Evolutionary conservation across 2,797 vertebrate genomes (phyloP).

Genomic region (Hypotaenidia okinawae): DNA sequence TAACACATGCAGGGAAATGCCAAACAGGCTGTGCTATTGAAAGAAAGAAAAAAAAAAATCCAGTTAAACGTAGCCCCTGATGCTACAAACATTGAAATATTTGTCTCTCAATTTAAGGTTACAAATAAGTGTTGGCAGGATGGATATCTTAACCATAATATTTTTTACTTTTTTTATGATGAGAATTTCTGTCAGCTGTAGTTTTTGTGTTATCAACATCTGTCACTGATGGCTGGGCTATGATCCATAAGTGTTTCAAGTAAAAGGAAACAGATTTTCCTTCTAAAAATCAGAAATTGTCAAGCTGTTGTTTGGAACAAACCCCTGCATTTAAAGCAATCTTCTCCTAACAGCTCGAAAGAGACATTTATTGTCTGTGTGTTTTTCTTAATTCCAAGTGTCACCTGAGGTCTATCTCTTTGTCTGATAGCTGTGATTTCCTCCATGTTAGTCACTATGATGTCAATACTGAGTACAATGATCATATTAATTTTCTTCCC

Average conservation of each 20-base stretch:
- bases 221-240: conserved; percentile 1
- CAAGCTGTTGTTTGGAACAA: conserved; percentile 1
- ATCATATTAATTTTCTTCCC: neutral
- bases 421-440: neutral
- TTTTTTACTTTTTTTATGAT: neutral
- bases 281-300: conserved; percentile 27
- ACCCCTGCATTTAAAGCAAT: neutral
- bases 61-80: neutral
- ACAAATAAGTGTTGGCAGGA: neutral
- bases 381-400: conserved; percentile 1
- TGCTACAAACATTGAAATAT: neutral
- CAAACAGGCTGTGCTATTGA: neutral
- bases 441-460: neutral
- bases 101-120: neutral
- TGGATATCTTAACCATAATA: neutral
- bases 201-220: conserved; percentile 5
- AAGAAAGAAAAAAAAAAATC: neutral
- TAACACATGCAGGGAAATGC: neutral
- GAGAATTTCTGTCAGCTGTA: conserved; percentile 11
- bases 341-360: neutral
- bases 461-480: neutral
- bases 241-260: conserved; percentile 8
- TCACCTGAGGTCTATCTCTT: neutral
- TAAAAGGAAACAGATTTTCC: conserved; percentile 27
- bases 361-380: neutral